Base-by-base conservation (phyloP, 1,140 invertebrate genomes). In the Coelopa frigida region DNA sequence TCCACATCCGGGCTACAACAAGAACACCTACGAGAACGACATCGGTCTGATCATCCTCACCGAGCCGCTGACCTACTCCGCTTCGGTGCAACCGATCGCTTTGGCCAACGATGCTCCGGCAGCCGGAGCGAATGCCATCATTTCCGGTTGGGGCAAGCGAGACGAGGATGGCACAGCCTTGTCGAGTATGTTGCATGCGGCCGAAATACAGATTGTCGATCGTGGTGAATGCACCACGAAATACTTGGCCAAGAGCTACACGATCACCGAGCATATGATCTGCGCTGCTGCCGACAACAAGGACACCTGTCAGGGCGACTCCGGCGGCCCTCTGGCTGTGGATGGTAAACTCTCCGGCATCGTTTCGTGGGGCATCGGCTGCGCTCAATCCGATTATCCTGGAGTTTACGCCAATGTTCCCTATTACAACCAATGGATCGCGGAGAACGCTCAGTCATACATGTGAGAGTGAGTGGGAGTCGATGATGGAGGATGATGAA, bases 111-210 rank as follows among this genome's bases (percentile, higher is more conserved):
- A 58, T 21, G 12, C 32, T 0, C 31, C 42, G 3, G 44, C 52
- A 1, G 27, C 56, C 0, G 55, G 59, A 0, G 56, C 61, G 0
- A 26, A 52, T 3, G 74, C 72, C 20, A 48, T 67, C 4, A 70
- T 72, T 1, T 57, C 68, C 14, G 74, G 74, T 7, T 75, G 74
- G 74, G 74, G 74, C 23, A 68, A 65, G 26, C 54, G 53, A 4
- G 51, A 53, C 2, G 59, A 62, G 26, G 47, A 41, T 15, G 59
- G 56, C 18, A 44, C 52, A 32, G n/a, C 54, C 61, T 74, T 48
- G 52, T 46, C 3, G 50, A 60, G 20, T 4, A 51, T 46, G 1
- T 43, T 66, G 5, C 62, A 60, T 17, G 55, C 50, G 8, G 62
- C 61, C 6, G 52, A 70, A 5, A 45, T 78, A 3, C 68, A 74